Conservation (phyloP, 2,113 vertebrate species). For the Entelurus aequoreus region DNA sequence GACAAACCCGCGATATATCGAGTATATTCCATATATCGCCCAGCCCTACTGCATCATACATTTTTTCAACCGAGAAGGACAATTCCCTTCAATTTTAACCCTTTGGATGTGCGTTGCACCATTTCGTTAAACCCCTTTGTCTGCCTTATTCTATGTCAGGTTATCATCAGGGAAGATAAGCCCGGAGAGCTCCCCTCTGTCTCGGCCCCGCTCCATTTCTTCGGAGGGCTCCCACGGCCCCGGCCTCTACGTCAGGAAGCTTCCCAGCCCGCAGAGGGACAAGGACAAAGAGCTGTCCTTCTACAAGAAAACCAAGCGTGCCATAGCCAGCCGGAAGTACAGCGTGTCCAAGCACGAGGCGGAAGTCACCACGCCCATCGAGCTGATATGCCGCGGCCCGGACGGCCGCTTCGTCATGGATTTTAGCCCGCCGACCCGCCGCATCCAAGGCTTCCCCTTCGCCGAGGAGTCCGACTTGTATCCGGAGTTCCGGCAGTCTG, state of each 20-base stretch:
- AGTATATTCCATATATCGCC: no score
- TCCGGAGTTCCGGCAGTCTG: conserved; percentile 97
- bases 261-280: conserved; percentile 88
- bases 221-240: conserved; percentile 83
- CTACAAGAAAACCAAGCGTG: conserved; percentile 97
- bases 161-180: conserved; percentile 98
- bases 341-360: conserved; percentile 95
- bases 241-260: conserved; percentile 83
- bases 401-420: conserved; percentile 96
- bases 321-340: conserved; percentile 97
- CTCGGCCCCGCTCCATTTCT: conserved; percentile 87
- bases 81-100: no score
- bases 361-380: conserved; percentile 91
- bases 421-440: conserved; percentile 76
- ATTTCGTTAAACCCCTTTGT: conserved; percentile 29
- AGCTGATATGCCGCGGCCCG: conserved; percentile 93
- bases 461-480: conserved; percentile 98
- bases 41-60: no score
- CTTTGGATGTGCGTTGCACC: background rate
- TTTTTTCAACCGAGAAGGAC: no score
- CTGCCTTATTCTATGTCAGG: conserved; percentile 67
- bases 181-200: conserved; percentile 91
- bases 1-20: no score
- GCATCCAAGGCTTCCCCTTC: conserved; percentile 96
- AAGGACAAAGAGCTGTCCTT: conserved; percentile 86